Evolutionary conservation across 2,888 invertebrate genomes (phyloP).

Genomic region (Cheilosia vernalis): DNA sequence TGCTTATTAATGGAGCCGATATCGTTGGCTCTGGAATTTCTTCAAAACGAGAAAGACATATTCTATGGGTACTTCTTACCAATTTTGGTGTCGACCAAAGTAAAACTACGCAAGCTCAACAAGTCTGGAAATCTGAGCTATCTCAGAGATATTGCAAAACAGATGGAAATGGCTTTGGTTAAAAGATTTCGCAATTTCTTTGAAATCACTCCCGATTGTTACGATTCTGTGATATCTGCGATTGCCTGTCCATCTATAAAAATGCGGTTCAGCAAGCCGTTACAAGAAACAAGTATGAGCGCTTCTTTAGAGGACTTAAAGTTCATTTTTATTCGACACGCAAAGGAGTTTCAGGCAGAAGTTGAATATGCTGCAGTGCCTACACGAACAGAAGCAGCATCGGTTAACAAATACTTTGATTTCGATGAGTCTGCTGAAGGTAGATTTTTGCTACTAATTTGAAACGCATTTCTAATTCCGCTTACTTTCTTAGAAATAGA

Average conservation of each 20-base stretch:
- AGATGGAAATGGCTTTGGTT: slow-evolving; percentile 37
- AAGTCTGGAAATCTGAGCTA: slow-evolving; percentile 26
- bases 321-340: neutral
- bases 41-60: slow-evolving; percentile 51
- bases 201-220: slow-evolving; percentile 32
- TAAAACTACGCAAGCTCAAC: slow-evolving; percentile 46
- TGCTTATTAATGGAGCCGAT: slow-evolving; percentile 45
- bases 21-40: slow-evolving; percentile 60
- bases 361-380: neutral
- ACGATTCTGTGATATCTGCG: slow-evolving; percentile 59
- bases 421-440: neutral
- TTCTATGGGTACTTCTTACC: slow-evolving; percentile 71
- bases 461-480: neutral
- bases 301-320: neutral
- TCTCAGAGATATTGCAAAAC: slow-evolving; percentile 3
- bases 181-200: slow-evolving; percentile 54
- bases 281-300: slow-evolving; percentile 15
- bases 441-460: neutral
- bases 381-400: neutral
- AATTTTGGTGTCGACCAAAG: slow-evolving; percentile 61
- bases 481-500: neutral
- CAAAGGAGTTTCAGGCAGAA: neutral
- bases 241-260: slow-evolving; percentile 64
- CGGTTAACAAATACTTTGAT: neutral
- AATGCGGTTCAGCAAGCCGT: slow-evolving; percentile 55